These are phyloP conservation scores for Hermetia illucens DNA, from an alignment of 1,140 invertebrate species.

Conservation along the genomic window DNA sequence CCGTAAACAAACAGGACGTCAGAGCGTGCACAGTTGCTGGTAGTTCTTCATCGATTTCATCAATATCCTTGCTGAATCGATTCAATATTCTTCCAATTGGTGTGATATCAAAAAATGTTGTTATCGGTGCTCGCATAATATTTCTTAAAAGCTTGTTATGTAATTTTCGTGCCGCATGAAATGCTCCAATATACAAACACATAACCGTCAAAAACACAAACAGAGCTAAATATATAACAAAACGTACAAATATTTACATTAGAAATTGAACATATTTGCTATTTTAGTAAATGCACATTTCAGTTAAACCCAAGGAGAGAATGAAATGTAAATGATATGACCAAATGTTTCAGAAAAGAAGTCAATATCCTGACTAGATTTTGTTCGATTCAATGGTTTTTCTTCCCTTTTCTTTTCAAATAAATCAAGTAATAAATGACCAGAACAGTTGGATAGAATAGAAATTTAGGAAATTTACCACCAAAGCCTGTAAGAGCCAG, in stretches of 20 bases:
- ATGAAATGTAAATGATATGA: too few relatives aligned
- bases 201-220: conserved; percentile 52
- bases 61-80: conserved; percentile 73
- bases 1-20: conserved; percentile 55
- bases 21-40: conserved; percentile 53
- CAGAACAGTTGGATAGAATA: conserved; percentile 1
- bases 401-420: too few relatives aligned
- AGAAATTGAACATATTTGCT: too few relatives aligned
- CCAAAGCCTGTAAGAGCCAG: conserved; percentile 22
- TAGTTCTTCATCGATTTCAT: conserved; percentile 60
- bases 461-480: conserved; percentile 23
- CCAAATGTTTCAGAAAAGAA: too few relatives aligned
- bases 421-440: conserved; percentile 3
- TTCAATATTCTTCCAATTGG: conserved; percentile 73
- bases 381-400: too few relatives aligned
- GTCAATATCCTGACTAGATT: too few relatives aligned
- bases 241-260: too few relatives aligned
- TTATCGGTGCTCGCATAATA: conserved; percentile 52
- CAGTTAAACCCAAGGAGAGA: too few relatives aligned
- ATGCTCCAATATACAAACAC: conserved; percentile 49
- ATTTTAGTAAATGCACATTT: too few relatives aligned
- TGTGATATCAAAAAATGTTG: conserved; percentile 73
- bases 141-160: conserved; percentile 50
- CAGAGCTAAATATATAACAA: conserved; percentile 40
- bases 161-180: conserved; percentile 53